Percentiles rank a stretch among this genome's conserved stretches.
These are phyloP conservation scores for Dicranocentrus wangi DNA, from an alignment of 2,888 invertebrate species.

Conservation along the genomic window DNA sequence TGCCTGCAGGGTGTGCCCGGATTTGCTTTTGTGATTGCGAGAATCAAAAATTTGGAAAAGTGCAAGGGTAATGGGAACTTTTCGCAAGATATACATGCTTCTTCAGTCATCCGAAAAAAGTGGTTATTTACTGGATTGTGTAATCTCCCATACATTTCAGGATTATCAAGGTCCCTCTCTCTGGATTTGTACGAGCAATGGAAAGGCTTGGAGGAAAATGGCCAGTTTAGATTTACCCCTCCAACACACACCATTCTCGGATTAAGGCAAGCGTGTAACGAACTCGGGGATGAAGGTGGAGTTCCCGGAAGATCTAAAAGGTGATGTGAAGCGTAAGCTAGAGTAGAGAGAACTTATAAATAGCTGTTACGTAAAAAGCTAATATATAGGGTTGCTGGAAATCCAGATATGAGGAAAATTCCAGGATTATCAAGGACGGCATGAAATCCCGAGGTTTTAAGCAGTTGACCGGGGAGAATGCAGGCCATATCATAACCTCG, in stretches of 20 bases:
- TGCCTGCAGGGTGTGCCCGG: conserved; percentile 76
- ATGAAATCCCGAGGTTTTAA: conserved; percentile 76
- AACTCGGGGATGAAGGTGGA: conserved; percentile 75
- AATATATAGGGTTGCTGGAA: no score
- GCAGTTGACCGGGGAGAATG: conserved; percentile 74
- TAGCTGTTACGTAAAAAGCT: no score
- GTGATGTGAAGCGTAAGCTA: no score
- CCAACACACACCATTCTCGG: conserved; percentile 76
- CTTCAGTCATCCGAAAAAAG: no score
- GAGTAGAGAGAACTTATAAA: conserved; percentile 29
- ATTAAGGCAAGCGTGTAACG: conserved; percentile 75
- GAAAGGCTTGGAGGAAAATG: conserved; percentile 75
- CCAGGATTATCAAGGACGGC: conserved; percentile 74
- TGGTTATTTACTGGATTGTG: no score
- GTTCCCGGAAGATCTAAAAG: conserved; percentile 74
- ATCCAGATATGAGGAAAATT: conserved; percentile 75
- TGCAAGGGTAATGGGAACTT: conserved; percentile 76
- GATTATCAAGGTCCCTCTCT: conserved; percentile 74
- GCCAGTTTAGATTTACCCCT: conserved; percentile 77
- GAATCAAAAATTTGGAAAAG: conserved; percentile 73
- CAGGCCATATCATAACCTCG: conserved; percentile 76
- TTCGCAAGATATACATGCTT: no score
- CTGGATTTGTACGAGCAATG: conserved; percentile 76
- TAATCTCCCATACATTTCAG: no score
- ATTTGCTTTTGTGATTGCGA: conserved; percentile 76